Percentiles rank a stretch among this genome's conserved stretches.
These are phyloP conservation scores for Pseudeuparius sepicola DNA, from an alignment of 2,888 invertebrate genomes.

Conservation along the genomic window DNA sequence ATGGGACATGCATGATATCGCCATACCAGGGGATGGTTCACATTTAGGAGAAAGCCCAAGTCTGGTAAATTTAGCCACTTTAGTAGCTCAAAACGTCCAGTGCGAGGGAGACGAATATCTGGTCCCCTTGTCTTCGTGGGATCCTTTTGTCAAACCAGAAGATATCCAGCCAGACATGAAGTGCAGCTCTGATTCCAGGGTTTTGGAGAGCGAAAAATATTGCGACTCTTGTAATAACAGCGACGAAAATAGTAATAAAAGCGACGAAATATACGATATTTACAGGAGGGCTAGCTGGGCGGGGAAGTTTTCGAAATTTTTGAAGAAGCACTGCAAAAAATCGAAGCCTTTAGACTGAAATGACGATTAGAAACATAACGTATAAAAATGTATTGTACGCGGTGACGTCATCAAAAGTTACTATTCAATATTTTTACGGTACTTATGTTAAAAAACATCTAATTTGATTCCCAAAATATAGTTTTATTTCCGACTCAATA, in stretches of 20 bases:
- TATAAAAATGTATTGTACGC: too few relatives aligned
- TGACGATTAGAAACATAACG: too few relatives aligned
- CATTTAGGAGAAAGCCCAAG: slow-evolving; percentile 49
- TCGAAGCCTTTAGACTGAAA: slow-evolving; percentile 25
- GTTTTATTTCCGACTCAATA: too few relatives aligned
- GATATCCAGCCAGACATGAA: slow-evolving; percentile 25
- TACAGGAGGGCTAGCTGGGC: slow-evolving; percentile 26
- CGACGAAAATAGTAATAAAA: slow-evolving; percentile 11
- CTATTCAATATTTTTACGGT: too few relatives aligned
- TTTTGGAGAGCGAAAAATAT: slow-evolving; percentile 4
- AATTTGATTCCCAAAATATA: too few relatives aligned
- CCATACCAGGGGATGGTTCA: slow-evolving; percentile 46
- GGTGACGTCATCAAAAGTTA: too few relatives aligned
- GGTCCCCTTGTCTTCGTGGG: slow-evolving; percentile 50
- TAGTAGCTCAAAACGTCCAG: slow-evolving; percentile 37
- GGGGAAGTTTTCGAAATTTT: slow-evolving; percentile 31
- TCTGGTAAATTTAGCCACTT: slow-evolving; percentile 48
- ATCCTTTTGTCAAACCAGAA: slow-evolving; percentile 33
- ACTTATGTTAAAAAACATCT: too few relatives aligned
- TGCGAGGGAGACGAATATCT: slow-evolving; percentile 41
- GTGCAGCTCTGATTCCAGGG: slow-evolving; percentile 20
- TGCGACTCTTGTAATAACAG: too few relatives aligned
- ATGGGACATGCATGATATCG: slow-evolving; percentile 41
- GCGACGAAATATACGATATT: slow-evolving; percentile 5
- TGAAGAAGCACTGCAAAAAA: slow-evolving; percentile 28